Evolutionary conservation across 1,140 invertebrate species (phyloP), one percentile per base, ranked within the genome.

Genomic region (Odontomachus brunneus): DNA sequence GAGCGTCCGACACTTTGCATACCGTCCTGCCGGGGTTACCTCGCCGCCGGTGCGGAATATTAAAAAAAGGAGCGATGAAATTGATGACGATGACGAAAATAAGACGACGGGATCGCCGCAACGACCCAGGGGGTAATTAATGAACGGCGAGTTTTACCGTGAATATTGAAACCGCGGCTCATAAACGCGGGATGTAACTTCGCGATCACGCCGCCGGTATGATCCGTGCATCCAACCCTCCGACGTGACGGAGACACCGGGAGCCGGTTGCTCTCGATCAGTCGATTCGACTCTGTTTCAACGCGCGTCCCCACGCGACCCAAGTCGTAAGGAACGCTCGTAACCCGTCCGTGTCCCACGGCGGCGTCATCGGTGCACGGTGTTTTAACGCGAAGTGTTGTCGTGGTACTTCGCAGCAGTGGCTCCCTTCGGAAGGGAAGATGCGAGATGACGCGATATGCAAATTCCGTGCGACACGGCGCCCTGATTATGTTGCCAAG

Each of bases 401-500:
- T 38, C 44, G 38, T 24, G 60, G 59, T 59, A 66, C 44, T 76
- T 66, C 33, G 38, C n/a, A 53, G 57, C 17, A 48, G 62, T 11
- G 62, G 53, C 73, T 76, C 51, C 29, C 80, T 49, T 51, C 26
- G 48, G 49, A 59, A 29, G 49, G 73, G 81, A 83, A 83, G 73
- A 55, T 49, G 62, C 33, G 73, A 75, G 81, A n/a, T n/a, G n/a
- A n/a, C n/a, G n/a, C n/a, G n/a, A n/a, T n/a, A n/a, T n/a, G n/a
- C n/a, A n/a, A n/a, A n/a, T n/a, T n/a, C n/a, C n/a, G n/a, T n/a
- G n/a, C n/a, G 55, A 15, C 19, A 9, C 22, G 60, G 57, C 66
- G 73, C 48, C 66, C 81, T 76, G 60, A 83, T 76, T 76, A 76
- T 44, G 72, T 33, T 66, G 60, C 62, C 48, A 51, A 67, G 59